phyloP scores from a whole-genome alignment of 2,797 vertebrate genomes.

The Chaetodon trifasciatus region DNA sequence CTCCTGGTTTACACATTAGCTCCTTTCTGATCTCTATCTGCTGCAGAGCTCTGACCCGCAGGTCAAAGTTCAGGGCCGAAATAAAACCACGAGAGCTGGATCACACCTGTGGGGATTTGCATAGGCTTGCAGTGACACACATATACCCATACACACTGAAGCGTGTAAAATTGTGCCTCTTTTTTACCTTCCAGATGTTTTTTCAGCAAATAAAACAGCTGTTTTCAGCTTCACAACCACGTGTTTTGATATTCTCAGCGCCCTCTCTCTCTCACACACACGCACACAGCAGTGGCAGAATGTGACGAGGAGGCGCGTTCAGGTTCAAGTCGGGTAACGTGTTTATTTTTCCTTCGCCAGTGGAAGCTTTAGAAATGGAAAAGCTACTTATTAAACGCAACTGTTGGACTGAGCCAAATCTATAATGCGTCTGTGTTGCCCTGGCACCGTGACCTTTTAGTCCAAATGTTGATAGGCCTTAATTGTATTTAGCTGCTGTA shows the following conservation, averaged over 20 bases:
- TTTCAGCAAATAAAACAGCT: not conserved
- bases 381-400: slow-evolving; percentile 70
- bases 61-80: slow-evolving; percentile 72
- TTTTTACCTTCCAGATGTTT: not conserved
- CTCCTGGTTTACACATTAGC: slow-evolving; percentile 65
- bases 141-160: not conserved
- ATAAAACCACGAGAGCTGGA: slow-evolving; percentile 49
- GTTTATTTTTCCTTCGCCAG: slow-evolving; percentile 41
- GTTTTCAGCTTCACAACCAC: not conserved
- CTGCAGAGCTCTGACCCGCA: slow-evolving; percentile 47
- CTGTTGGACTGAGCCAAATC: slow-evolving; percentile 60
- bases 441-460: slow-evolving; percentile 72
- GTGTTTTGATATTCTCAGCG: not conserved
- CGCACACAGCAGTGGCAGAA: not conserved
- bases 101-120: slow-evolving; percentile 17
- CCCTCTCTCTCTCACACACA: not conserved
- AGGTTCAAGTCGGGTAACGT: slow-evolving; percentile 30
- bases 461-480: slow-evolving; percentile 78
- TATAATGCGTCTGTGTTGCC: slow-evolving; percentile 59
- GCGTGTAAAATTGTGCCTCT: not conserved
- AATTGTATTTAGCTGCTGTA: slow-evolving; percentile 82
- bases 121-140: not conserved
- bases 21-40: slow-evolving; percentile 36
- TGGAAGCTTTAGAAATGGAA: slow-evolving; percentile 52
- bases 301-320: not conserved